phyloP scores from a whole-genome alignment of 2,797 vertebrate species.

The Perodicticus potto region DNA sequence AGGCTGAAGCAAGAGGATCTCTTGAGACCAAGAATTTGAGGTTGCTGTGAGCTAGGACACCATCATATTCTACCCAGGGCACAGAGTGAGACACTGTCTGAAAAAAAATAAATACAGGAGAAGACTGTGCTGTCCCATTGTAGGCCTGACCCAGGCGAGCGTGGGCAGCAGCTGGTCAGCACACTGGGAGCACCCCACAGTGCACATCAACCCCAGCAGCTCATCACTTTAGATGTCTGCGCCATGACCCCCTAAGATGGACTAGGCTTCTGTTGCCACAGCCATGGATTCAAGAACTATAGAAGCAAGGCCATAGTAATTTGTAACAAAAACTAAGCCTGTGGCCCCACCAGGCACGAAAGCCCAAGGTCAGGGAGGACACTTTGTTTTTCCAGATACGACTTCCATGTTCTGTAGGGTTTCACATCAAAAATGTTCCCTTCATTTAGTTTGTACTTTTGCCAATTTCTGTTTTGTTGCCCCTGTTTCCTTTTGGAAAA shows the following conservation, averaged over 20 bases:
- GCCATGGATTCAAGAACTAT: slow-evolving; percentile 66
- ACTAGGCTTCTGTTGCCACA: slow-evolving; percentile 64
- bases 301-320: background rate
- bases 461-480: background rate
- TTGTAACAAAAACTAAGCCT: background rate
- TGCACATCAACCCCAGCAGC: slow-evolving; percentile 78
- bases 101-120: slow-evolving; percentile 62
- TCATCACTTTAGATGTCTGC: slow-evolving; percentile 80
- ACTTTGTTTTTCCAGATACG: background rate
- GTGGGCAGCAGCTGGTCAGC: slow-evolving; percentile 80
- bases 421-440: background rate
- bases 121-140: slow-evolving; percentile 75
- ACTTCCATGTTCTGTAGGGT: background rate
- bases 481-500: background rate
- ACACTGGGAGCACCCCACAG: slow-evolving; percentile 78
- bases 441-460: background rate
- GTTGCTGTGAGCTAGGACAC: no score
- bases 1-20: no score
- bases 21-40: no score
- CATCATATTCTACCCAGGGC: no score
- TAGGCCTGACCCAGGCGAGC: slow-evolving; percentile 77
- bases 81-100: no score
- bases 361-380: background rate
- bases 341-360: background rate
- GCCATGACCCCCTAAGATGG: slow-evolving; percentile 68